phyloP scores from a whole-genome alignment of 2,888 invertebrate species.

The Venusia cambrica region DNA sequence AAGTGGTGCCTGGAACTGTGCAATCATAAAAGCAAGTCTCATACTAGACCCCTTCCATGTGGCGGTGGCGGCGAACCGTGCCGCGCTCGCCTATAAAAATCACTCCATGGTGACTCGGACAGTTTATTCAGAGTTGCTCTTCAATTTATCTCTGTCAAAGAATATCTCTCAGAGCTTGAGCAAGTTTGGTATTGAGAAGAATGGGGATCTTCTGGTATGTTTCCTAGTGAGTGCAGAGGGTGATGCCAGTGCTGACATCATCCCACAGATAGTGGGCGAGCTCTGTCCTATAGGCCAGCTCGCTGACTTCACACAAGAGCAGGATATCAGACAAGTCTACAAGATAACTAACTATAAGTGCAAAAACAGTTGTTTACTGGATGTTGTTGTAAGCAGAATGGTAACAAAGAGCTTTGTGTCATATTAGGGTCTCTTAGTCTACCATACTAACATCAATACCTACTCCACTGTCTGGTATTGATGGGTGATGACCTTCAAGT shows the following conservation, averaged over 20 bases:
- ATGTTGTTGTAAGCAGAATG: slow-evolving; percentile 85
- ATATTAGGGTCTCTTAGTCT: no score
- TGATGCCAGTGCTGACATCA: slow-evolving; percentile 51
- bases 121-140: slow-evolving; percentile 84
- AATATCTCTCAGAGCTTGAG: slow-evolving; percentile 85
- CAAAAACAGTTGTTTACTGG: slow-evolving; percentile 60
- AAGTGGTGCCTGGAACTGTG: slow-evolving; percentile 81
- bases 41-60: slow-evolving; percentile 82
- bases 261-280: slow-evolving; percentile 78
- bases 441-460: no score
- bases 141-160: slow-evolving; percentile 84
- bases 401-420: slow-evolving; percentile 83
- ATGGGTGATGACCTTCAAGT: no score
- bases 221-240: slow-evolving; percentile 43
- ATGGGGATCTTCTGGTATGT: slow-evolving; percentile 52
- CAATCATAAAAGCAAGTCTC: slow-evolving; percentile 81
- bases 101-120: slow-evolving; percentile 80
- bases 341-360: slow-evolving; percentile 79
- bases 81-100: slow-evolving; percentile 72
- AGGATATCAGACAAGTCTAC: slow-evolving; percentile 80
- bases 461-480: no score
- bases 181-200: slow-evolving; percentile 82
- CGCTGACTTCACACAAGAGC: slow-evolving; percentile 62
- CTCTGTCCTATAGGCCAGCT: slow-evolving; percentile 70
- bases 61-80: slow-evolving; percentile 85